These are phyloP conservation scores for Myotis lucifugus DNA, from an alignment of 2,113 vertebrate genomes.

Conservation along the genomic window DNA sequence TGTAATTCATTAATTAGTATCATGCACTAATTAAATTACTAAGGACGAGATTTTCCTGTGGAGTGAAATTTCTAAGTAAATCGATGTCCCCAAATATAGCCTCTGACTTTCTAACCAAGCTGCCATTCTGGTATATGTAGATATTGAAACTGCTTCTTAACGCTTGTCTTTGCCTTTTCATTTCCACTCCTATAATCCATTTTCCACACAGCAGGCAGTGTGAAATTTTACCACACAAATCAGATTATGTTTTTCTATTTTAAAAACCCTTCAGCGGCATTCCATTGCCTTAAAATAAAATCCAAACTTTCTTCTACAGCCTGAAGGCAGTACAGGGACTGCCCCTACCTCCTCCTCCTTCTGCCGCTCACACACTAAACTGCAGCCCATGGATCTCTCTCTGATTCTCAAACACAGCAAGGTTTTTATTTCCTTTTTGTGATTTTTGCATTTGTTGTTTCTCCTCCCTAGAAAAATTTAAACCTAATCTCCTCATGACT, in stretches of 20 bases:
- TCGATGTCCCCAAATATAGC: neutral
- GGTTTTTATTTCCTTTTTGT: neutral
- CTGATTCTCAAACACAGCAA: neutral
- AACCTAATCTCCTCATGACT: too few relatives aligned
- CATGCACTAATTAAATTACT: constrained; percentile 59
- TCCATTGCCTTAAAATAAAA: constrained; percentile 41
- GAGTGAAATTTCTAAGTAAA: neutral
- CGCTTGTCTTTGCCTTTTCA: constrained; percentile 1
- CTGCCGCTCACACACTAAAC: fast-evolving
- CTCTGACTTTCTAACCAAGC: neutral
- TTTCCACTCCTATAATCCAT: constrained; percentile 66
- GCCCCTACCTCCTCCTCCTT: fast-evolving
- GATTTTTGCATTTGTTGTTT: neutral
- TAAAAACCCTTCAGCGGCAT: neutral
- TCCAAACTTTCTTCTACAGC: neutral
- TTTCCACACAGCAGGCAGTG: constrained; percentile 57
- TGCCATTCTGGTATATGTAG: neutral
- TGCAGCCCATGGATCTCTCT: neutral
- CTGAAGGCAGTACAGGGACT: too few relatives aligned
- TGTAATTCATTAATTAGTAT: constrained; percentile 28
- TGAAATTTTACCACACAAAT: constrained; percentile 76
- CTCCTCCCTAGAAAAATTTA: too few relatives aligned
- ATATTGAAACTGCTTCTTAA: constrained; percentile 6
- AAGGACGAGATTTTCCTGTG: neutral
- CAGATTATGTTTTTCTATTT: constrained; percentile 61